phyloP scores from a whole-genome alignment of 2,113 vertebrate genomes.

The Puntigrus tetrazona region DNA sequence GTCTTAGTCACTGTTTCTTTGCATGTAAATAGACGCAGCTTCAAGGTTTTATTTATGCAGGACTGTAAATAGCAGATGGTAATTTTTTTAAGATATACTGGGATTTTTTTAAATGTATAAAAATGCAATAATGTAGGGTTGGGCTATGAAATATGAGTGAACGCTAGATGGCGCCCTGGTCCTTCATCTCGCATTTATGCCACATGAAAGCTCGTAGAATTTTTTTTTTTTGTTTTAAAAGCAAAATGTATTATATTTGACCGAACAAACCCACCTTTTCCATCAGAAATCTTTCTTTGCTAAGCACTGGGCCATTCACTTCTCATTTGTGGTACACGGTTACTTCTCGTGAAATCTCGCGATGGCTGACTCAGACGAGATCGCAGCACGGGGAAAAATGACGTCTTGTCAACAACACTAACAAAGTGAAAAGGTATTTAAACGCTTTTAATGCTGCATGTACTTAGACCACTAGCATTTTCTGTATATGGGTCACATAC shows the following conservation, averaged over 20 bases:
- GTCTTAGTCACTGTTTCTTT: background rate
- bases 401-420: slow-evolving; percentile 48
- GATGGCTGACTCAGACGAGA: slow-evolving; percentile 34
- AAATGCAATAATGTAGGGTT: background rate
- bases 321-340: background rate
- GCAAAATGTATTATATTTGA: background rate
- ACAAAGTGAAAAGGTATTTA: slow-evolving; percentile 44
- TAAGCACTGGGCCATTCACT: background rate
- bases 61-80: background rate
- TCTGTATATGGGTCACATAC: background rate
- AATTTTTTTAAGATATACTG: background rate
- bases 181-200: background rate
- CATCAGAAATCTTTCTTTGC: background rate
- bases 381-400: slow-evolving; percentile 36
- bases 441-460: background rate
- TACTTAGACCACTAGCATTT: slow-evolving; percentile 1
- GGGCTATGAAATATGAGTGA: background rate
- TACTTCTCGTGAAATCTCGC: slow-evolving; percentile 44
- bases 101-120: background rate
- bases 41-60: background rate
- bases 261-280: background rate
- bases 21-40: background rate
- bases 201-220: background rate
- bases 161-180: slow-evolving; percentile 5
- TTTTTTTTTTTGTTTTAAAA: background rate